Evolutionary conservation across 2,888 invertebrate genomes (phyloP), one percentile per base, ranked within the genome.

Genomic region (Steinernema scapterisci): DNA sequence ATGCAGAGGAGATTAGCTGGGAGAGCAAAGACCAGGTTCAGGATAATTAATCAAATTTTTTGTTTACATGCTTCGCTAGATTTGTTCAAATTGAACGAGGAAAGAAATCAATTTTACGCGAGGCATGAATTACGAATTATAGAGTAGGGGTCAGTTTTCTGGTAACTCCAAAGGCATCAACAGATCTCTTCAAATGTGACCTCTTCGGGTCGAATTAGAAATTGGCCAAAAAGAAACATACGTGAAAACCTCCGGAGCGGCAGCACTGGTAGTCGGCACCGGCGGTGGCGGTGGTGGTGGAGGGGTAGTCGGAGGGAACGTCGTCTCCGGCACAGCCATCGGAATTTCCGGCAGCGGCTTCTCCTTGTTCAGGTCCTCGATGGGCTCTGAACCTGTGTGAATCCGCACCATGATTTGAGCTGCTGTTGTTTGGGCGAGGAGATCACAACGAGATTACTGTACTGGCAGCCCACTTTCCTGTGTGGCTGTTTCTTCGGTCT

Each of bases 361-460:
- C 71, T 82, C 82, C 77, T 81, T 79, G 73, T 81, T 81, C 48
- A 81, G 76, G 19, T 81, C 78, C 23, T 75, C 76, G 54, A 76
- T 76, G 44, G 74, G 52, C 38, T 77, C 78, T 45, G 63, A 31
- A n/a, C 31, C 31, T 27, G 63, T 63, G 16, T 63, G 63, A 63
- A 63, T 63, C 63, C 63, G 63, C 63, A 63, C 63, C 63, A 63
- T 63, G 63, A 9, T 38, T 38, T 3, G 38, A 38, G 38, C 38
- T 38, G 63, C 63, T 63, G 63, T 31, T 63, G 23, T 13, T 11
- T 16, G 19, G 31, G 13, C 13, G 6, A 54, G 25, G 54, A 16
- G 6, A 23, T 9, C 25, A 25, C 5, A 31, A 63, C 11, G 52
- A 52, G 52, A 21, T 19, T n/a, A 11, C 52, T 11, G 52, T 9